phyloP scores from a whole-genome alignment of 2,888 invertebrate species.

The Pyrrhia umbra region DNA sequence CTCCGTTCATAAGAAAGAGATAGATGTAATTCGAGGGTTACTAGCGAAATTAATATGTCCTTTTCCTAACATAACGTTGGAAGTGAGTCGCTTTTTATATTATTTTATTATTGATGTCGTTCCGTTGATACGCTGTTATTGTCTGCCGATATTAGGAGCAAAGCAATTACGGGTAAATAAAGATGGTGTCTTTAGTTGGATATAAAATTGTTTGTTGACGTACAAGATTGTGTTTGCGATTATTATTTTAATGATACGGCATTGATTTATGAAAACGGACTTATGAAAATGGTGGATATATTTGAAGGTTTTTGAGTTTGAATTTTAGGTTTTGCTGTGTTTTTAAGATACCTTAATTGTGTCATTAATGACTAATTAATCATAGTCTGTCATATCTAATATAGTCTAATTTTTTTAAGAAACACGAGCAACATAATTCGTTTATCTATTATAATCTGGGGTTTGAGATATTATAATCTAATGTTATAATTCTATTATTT shows the following conservation, averaged over 20 bases:
- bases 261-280: too few relatives aligned
- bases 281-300: too few relatives aligned
- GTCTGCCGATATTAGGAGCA: constrained; percentile 55
- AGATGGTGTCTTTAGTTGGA: constrained; percentile 46
- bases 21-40: constrained; percentile 70
- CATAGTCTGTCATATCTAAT: too few relatives aligned
- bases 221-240: constrained; percentile 2
- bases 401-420: too few relatives aligned
- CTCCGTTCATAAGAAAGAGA: constrained; percentile 72
- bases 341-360: too few relatives aligned
- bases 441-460: too few relatives aligned
- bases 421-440: too few relatives aligned
- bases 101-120: constrained; percentile 85
- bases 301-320: too few relatives aligned
- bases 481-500: too few relatives aligned
- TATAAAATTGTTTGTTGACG: constrained; percentile 29
- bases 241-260: background rate
- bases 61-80: constrained; percentile 82
- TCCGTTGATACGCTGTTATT: constrained; percentile 48
- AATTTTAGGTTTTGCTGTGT: background rate
- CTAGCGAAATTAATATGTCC: constrained; percentile 88
- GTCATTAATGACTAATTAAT: too few relatives aligned
- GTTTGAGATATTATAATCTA: too few relatives aligned
- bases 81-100: constrained; percentile 81
- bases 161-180: constrained; percentile 56